These are phyloP conservation scores for Ectemnius cavifrons DNA, from an alignment of 2,888 invertebrate species.

Conservation along the genomic window DNA sequence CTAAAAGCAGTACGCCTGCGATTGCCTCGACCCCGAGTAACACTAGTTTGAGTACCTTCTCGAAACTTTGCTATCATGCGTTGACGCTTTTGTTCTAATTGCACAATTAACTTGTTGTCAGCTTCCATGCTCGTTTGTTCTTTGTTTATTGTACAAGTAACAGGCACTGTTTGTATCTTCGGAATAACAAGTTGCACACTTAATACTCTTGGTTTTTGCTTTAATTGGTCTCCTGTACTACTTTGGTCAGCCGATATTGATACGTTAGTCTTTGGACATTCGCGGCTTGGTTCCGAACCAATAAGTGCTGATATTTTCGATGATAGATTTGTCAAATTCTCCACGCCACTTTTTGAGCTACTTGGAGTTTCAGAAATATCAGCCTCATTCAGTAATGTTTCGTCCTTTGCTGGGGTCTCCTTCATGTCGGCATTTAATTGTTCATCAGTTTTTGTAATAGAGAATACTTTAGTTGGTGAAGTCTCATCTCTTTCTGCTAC, in stretches of 20 bases:
- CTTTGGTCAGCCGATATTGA: slow-evolving; percentile 18
- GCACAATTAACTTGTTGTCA: slow-evolving; percentile 52
- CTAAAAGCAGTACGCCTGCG: slow-evolving; percentile 8
- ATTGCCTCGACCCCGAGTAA: slow-evolving; percentile 9
- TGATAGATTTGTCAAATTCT: slow-evolving; percentile 68
- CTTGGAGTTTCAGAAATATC: slow-evolving; percentile 74
- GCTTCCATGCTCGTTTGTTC: slow-evolving; percentile 6
- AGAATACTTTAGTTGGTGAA: slow-evolving; percentile 69
- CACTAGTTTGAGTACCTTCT: slow-evolving; percentile 35
- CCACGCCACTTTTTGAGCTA: slow-evolving; percentile 69
- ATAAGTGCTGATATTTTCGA: slow-evolving; percentile 71
- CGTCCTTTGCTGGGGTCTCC: slow-evolving; percentile 74
- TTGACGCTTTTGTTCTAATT: slow-evolving; percentile 69
- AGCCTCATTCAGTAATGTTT: slow-evolving; percentile 64
- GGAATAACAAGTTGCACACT: slow-evolving; percentile 22
- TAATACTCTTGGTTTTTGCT: slow-evolving; percentile 33
- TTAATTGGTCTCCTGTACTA: slow-evolving; percentile 16
- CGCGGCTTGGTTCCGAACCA: slow-evolving; percentile 41
- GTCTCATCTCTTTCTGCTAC: background rate
- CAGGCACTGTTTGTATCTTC: background rate
- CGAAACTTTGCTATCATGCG: slow-evolving; percentile 66
- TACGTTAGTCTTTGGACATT: slow-evolving; percentile 17
- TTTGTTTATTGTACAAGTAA: background rate
- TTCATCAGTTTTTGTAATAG: slow-evolving; percentile 57
- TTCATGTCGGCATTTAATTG: slow-evolving; percentile 34